Evolutionary conservation across 1,140 invertebrate genomes (phyloP).

Genomic region (Conus betulinus): DNA sequence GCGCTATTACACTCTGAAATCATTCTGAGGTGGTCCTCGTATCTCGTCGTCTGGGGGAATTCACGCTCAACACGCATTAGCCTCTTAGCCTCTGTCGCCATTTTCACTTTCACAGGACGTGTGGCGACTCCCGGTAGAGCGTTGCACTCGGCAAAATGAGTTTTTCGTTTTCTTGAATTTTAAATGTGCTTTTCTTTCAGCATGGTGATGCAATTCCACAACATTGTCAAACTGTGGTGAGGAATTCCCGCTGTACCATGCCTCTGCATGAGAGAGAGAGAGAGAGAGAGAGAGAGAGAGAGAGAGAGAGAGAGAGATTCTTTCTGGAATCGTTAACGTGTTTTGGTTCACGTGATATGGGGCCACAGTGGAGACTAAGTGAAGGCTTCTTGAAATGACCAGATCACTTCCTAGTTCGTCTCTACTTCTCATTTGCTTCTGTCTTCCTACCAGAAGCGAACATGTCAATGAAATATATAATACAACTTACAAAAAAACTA

Average conservation of each 20-base stretch:
- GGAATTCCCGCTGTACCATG: not conserved
- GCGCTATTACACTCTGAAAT: not conserved
- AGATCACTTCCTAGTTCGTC: too few relatives aligned
- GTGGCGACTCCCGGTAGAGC: not conserved
- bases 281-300: too few relatives aligned
- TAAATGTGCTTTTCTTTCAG: not conserved
- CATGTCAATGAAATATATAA: too few relatives aligned
- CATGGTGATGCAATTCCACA: not conserved
- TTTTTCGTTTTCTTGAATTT: not conserved
- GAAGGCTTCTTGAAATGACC: too few relatives aligned
- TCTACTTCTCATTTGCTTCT: too few relatives aligned
- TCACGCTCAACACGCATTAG: not conserved
- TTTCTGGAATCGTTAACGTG: not conserved
- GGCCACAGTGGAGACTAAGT: too few relatives aligned
- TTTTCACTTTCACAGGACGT: conserved; percentile 1
- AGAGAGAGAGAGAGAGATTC: too few relatives aligned
- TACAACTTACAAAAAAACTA: too few relatives aligned
- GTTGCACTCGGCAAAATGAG: not conserved
- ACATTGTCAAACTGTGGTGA: not conserved
- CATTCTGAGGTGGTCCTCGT: not conserved
- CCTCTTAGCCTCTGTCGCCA: not conserved
- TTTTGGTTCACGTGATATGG: too few relatives aligned
- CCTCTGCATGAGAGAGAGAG: too few relatives aligned
- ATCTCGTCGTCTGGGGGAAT: not conserved
- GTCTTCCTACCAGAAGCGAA: too few relatives aligned